Evolutionary conservation across 2,113 vertebrate species (phyloP).

Genomic region (Tetrao urogallus): DNA sequence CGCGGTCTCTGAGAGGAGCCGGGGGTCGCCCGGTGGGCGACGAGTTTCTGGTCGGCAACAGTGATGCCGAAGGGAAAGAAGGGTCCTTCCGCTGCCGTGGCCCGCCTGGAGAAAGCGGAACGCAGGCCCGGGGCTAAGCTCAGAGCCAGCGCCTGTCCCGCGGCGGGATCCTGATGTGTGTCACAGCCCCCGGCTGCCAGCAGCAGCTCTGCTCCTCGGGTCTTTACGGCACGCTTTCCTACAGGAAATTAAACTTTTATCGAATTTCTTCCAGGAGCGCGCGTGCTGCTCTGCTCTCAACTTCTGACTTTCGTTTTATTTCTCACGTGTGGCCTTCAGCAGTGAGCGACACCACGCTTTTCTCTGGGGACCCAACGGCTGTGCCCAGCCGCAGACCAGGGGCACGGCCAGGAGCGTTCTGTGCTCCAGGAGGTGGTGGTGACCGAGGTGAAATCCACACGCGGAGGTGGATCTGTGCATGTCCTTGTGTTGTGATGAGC

Average conservation of each 20-base stretch:
- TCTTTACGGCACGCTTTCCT: fast-evolving
- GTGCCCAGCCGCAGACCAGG: fast-evolving
- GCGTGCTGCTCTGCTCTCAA: not conserved
- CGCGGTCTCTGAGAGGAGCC: no score
- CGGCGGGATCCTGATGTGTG: fast-evolving
- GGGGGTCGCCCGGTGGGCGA: no score
- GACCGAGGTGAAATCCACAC: not conserved
- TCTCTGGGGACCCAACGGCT: no score
- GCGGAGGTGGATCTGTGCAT: not conserved
- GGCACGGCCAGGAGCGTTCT: fast-evolving
- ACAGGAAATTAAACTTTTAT: not conserved
- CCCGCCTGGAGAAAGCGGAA: no score
- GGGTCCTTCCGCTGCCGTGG: no score
- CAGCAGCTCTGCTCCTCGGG: fast-evolving
- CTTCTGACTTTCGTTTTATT: not conserved
- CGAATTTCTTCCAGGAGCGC: not conserved
- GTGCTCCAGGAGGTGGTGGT: not conserved
- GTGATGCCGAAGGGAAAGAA: no score
- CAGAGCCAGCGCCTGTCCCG: no score
- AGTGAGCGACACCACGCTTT: fast-evolving
- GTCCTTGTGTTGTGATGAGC: not conserved
- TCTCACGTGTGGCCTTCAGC: fast-evolving
- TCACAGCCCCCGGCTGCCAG: fast-evolving
- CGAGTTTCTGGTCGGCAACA: no score
- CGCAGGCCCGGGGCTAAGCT: no score